Evolutionary conservation across 2,888 invertebrate species (phyloP), one percentile per base, ranked within the genome.

Genomic region (Amblyjoppa proteus): DNA sequence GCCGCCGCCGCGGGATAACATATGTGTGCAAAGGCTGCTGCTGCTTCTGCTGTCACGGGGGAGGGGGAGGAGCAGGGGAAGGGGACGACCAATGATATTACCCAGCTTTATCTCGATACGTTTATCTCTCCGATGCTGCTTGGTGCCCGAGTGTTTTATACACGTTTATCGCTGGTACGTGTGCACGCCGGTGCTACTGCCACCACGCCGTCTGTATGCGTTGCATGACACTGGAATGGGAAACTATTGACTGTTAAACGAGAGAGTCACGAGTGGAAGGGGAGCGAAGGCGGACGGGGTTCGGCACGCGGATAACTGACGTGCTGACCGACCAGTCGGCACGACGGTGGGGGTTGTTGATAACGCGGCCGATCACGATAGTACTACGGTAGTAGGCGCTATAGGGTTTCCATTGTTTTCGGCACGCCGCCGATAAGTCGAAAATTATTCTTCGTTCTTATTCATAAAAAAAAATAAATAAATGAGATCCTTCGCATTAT

Each of bases 21-120:
- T 49, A 13, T 31, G 70, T 51, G 68, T 53, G 53, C 58, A 78
- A 34, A 56, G 51, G 25, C 49, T 38, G 68, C 71, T 45, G 51
- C 51, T 45, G 79, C 58, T 34, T 20, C 49, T 20, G 53, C 53
- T 53, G 20, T n/a, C 6, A 20, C 16, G 3, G 20, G 28, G 64
- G 69, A 49, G 69, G 11, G 58, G 49, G 58, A 38, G 49, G 38
- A 69, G 16, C 61, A 53, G 25, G 73, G 70, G 56, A 28, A 53
- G 38, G 82, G 71, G 77, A 68, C 90, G 88, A 88, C 93, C 93
- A 93, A 93, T 93, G 91, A 92, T 90, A 91, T 90, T 89, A 90
- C 83, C 75, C 82, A 89, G 88, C 88, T 92, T 92, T 93, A 93
- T 93, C 93, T 92, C 90, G 90, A 92, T 91, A 91, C 90, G 91